These are phyloP conservation scores for Oxystoma pomonae DNA, from an alignment of 2,888 invertebrate species.

Conservation along the genomic window DNA sequence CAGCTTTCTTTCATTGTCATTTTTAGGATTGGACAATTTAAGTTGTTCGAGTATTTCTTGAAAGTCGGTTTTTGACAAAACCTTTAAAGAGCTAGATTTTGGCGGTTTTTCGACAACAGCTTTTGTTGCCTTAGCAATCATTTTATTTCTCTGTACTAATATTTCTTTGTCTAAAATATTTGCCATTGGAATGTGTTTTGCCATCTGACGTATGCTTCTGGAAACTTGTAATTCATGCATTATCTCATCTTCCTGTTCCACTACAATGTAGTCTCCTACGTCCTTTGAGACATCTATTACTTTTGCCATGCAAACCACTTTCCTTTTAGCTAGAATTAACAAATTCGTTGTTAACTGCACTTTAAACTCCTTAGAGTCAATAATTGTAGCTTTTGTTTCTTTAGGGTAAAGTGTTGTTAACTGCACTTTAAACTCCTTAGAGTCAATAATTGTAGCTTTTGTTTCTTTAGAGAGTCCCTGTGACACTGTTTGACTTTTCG, in stretches of 20 bases:
- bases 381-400: no score
- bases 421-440: no score
- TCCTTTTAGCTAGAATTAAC: background rate
- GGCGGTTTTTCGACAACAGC: background rate
- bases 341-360: no score
- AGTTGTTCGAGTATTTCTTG: background rate
- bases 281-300: no score
- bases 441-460: no score
- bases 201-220: background rate
- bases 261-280: background rate
- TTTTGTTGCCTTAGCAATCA: background rate
- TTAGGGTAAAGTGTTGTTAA: no score
- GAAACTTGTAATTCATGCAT: background rate
- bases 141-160: background rate
- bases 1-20: background rate
- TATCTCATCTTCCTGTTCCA: background rate
- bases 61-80: no score
- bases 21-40: background rate
- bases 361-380: no score
- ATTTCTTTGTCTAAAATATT: background rate
- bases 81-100: no score
- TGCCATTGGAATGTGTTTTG: background rate
- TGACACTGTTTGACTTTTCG: no score
- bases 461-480: no score
- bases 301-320: background rate